phyloP scores from a whole-genome alignment of 2,888 invertebrate species.

The Beris chalybata region DNA sequence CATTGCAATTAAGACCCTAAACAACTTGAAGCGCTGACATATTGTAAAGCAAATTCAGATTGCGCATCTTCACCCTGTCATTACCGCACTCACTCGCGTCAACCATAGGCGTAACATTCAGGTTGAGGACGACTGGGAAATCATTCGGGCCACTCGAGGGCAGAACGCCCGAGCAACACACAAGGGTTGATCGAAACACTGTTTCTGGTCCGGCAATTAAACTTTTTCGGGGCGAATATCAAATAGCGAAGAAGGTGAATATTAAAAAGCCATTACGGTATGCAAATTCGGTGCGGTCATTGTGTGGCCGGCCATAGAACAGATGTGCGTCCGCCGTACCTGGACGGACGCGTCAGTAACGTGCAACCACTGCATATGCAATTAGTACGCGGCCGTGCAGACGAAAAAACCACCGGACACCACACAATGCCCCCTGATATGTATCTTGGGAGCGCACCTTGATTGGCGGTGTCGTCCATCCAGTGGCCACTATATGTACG shows the following conservation, averaged over 20 bases:
- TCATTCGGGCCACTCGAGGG: too few species aligned
- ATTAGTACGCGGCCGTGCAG: neutral
- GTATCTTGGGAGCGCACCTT: neutral
- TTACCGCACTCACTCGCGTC: neutral
- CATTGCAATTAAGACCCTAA: too few species aligned
- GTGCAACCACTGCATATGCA: neutral
- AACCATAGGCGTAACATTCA: neutral
- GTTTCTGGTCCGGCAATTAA: conserved; percentile 9
- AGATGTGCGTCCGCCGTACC: conserved; percentile 14
- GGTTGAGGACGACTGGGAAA: neutral
- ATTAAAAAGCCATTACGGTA: conserved; percentile 25
- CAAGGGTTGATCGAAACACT: too few species aligned
- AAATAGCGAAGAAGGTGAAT: conserved; percentile 4
- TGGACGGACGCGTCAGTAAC: neutral
- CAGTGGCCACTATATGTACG: too few species aligned
- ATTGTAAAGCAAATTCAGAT: too few species aligned
- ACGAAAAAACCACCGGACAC: neutral
- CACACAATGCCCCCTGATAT: neutral
- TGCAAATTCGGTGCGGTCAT: conserved; percentile 20
- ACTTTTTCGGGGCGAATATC: conserved; percentile 6
- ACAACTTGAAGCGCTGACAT: too few species aligned
- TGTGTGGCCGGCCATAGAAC: conserved; percentile 2
- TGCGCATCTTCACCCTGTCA: neutral
- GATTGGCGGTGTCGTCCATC: too few species aligned
- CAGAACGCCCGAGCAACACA: neutral